Percentiles rank a stretch among this genome's conserved stretches.
Conservation (phyloP, 2,113 vertebrate genomes). For the Hyperopisus bebe region DNA sequence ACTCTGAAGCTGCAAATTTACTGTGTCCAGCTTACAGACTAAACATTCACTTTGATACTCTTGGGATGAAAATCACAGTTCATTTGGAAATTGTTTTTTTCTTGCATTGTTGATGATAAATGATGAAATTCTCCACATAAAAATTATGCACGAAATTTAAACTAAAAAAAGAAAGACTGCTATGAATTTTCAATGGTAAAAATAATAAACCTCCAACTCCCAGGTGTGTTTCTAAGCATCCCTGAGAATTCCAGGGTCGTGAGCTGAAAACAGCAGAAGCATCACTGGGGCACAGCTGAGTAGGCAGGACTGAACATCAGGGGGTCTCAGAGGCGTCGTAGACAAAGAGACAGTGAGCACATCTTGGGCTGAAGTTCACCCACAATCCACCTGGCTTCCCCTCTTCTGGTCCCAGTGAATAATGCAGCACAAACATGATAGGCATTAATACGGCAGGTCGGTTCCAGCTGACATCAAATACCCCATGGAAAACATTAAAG, state of each 20-base stretch:
- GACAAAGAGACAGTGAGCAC: neutral
- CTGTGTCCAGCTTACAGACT: neutral
- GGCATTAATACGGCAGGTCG: neutral
- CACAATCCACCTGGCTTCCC: neutral
- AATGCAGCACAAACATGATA: neutral
- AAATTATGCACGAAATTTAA: neutral
- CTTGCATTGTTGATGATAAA: neutral
- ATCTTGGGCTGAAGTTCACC: neutral
- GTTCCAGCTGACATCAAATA: neutral
- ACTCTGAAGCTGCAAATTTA: neutral
- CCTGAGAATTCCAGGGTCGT: neutral
- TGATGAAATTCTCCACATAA: neutral
- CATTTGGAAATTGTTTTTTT: neutral
- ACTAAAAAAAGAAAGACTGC: neutral
- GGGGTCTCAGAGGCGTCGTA: neutral
- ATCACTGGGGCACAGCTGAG: neutral
- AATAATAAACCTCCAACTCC: neutral
- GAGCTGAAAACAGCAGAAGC: neutral
- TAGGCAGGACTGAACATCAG: neutral
- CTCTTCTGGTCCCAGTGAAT: neutral
- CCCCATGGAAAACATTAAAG: neutral
- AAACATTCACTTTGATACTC: neutral
- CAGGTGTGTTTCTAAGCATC: neutral
- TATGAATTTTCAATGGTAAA: neutral
- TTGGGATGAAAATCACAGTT: neutral